Evolutionary conservation across 2,888 invertebrate species (phyloP).

Genomic region (Alviniconcha strummeri): DNA sequence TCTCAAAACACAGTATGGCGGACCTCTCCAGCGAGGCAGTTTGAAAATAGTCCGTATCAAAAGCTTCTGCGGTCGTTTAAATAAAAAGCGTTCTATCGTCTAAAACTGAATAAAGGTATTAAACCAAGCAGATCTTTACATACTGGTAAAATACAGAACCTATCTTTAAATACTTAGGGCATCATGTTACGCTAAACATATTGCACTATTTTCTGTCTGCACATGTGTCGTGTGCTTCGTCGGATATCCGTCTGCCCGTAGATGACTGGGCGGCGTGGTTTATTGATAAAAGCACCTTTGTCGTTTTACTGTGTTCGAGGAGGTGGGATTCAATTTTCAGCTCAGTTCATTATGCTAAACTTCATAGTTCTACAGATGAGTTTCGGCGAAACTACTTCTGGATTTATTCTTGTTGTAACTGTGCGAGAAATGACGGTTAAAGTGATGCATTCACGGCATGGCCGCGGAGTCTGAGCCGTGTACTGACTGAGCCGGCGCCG

Average conservation of each 20-base stretch:
- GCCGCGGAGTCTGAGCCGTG: too few relatives aligned
- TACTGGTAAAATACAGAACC: too few relatives aligned
- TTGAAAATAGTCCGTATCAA: constrained; percentile 42
- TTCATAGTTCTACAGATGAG: too few relatives aligned
- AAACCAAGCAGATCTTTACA: neutral
- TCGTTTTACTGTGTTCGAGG: neutral
- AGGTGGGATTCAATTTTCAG: neutral
- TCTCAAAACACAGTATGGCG: constrained; percentile 40
- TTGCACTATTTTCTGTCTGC: constrained; percentile 29
- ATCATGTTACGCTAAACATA: constrained; percentile 1
- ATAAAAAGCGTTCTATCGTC: neutral
- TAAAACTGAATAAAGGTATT: neutral
- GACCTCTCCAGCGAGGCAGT: constrained; percentile 44
- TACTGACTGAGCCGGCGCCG: too few relatives aligned
- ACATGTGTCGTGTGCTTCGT: constrained; percentile 18
- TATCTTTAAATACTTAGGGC: neutral
- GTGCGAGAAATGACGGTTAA: too few relatives aligned
- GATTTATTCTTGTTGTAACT: too few relatives aligned
- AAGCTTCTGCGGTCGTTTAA: neutral
- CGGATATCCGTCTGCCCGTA: constrained; percentile 41
- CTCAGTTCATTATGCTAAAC: too few relatives aligned
- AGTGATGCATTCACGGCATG: too few relatives aligned
- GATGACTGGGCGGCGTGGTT: neutral
- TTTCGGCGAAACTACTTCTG: too few relatives aligned
- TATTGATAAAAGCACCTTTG: neutral